These are phyloP conservation scores for Alexandromys fortis DNA, from an alignment of 2,113 vertebrate genomes.

Conservation along the genomic window DNA sequence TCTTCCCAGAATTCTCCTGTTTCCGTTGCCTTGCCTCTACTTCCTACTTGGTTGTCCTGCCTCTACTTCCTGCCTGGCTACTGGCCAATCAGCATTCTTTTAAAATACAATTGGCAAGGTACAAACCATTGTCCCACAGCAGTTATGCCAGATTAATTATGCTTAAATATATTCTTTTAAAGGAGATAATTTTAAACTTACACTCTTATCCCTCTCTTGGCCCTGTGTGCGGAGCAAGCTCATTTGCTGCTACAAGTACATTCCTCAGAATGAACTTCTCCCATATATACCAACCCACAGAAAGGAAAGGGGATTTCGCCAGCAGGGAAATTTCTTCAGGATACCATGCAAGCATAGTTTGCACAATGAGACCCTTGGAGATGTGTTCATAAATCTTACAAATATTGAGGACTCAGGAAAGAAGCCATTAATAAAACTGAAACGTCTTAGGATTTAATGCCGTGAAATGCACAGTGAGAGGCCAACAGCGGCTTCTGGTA, in stretches of 20 bases:
- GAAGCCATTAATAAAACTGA: constrained; percentile 63
- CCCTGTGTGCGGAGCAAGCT: background rate
- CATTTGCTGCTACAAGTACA: background rate
- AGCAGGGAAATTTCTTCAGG: background rate
- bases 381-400: constrained; percentile 51
- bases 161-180: constrained; percentile 3
- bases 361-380: constrained; percentile 23
- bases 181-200: background rate
- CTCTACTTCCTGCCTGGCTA: too few relatives aligned
- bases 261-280: constrained; percentile 33
- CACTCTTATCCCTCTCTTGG: background rate
- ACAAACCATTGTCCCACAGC: too few relatives aligned
- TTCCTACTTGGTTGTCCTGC: too few relatives aligned
- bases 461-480: background rate
- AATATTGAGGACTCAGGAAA: constrained; percentile 56
- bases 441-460: constrained; percentile 58
- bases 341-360: constrained; percentile 25
- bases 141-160: background rate
- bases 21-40: too few relatives aligned
- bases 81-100: too few relatives aligned
- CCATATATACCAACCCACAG: constrained; percentile 40
- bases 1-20: too few relatives aligned
- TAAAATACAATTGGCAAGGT: too few relatives aligned
- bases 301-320: constrained; percentile 45
- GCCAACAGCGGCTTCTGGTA: background rate